Evolutionary conservation across 2,888 invertebrate genomes (phyloP).

Genomic region (Neoitamus cyanurus): DNA sequence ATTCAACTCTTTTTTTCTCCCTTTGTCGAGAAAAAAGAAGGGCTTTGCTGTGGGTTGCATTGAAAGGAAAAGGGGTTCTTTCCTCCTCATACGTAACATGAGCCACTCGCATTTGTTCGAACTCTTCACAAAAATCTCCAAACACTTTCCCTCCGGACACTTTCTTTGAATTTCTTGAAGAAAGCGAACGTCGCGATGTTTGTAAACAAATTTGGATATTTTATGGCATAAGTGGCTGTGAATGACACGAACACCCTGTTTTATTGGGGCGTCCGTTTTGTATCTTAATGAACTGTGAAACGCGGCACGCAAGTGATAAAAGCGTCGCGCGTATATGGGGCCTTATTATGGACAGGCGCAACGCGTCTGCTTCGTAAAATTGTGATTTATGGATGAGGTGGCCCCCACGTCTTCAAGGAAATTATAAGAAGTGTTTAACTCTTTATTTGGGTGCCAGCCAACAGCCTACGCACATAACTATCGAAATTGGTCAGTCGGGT

Average conservation of each 20-base stretch:
- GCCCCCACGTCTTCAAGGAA: not conserved
- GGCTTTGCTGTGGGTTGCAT: not conserved
- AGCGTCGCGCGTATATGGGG: not conserved
- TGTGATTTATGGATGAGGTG: not conserved
- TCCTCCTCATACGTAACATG: not conserved
- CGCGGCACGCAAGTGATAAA: not conserved
- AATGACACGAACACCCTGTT: not conserved
- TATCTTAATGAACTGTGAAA: not conserved
- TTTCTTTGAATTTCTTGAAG: not conserved
- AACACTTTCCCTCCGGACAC: not conserved
- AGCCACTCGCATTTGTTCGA: constrained; percentile 4
- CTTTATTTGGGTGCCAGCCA: not conserved
- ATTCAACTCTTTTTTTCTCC: constrained; percentile 20
- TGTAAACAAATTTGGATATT: constrained; percentile 27
- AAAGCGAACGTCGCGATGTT: constrained; percentile 6
- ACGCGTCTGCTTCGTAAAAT: not conserved
- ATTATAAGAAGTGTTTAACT: not conserved
- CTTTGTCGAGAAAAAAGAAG: not conserved
- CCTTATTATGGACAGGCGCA: not conserved
- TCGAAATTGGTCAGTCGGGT: not conserved
- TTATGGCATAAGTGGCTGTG: not conserved
- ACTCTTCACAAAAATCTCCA: constrained; percentile 13
- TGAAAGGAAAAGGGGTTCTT: not conserved
- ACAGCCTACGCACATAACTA: not conserved
- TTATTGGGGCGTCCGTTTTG: constrained; percentile 5